Evolutionary conservation across 2,113 vertebrate genomes (phyloP).

Genomic region (Carassius gibelio): DNA sequence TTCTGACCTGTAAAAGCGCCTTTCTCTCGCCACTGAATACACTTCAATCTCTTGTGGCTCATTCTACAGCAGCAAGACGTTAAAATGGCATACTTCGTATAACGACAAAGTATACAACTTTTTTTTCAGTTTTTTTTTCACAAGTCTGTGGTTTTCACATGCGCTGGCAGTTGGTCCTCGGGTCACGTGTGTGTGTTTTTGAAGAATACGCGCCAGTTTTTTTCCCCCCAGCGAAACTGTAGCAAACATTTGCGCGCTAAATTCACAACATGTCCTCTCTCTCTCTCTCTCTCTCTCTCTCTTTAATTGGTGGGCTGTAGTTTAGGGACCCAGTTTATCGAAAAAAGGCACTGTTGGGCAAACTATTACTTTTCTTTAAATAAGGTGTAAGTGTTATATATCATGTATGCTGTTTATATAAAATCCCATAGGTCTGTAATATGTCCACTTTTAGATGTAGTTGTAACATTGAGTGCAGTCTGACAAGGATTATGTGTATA

Average conservation of each 20-base stretch:
- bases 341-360: not conserved
- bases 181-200: not conserved
- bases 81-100: not conserved
- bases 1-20: constrained; percentile 49
- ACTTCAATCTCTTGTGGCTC: not conserved
- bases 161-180: not conserved
- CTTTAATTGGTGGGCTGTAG: not conserved
- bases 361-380: too few relatives aligned
- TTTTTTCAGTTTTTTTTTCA: too few relatives aligned
- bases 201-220: constrained; percentile 12
- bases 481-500: not conserved
- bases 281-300: too few relatives aligned
- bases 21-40: not conserved
- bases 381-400: too few relatives aligned
- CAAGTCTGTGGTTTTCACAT: not conserved
- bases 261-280: not conserved
- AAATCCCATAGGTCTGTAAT: not conserved
- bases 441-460: not conserved
- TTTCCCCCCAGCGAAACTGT: not conserved
- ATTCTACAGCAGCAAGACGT: not conserved
- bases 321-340: not conserved
- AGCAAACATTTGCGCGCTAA: not conserved
- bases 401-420: not conserved
- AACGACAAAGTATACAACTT: not conserved
- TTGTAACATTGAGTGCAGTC: not conserved